Percentiles rank a stretch among this genome's conserved stretches.
Evolutionary conservation across 2,113 vertebrate genomes (phyloP).

Genomic region (Colaptes auratus): DNA sequence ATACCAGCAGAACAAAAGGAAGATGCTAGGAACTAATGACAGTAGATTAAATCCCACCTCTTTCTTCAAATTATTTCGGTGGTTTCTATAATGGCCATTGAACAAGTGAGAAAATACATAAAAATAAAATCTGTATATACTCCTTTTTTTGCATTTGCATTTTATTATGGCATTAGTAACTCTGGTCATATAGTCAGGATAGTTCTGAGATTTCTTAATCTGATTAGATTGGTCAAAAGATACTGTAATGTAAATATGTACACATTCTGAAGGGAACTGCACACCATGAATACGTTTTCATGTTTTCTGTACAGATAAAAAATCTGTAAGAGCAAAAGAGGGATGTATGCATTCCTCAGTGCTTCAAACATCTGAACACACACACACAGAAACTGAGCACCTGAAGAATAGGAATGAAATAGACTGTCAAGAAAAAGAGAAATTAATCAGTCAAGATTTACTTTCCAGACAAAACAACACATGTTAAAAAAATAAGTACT

Average conservation of each 20-base stretch:
- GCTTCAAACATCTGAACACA: background rate
- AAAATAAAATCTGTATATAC: background rate
- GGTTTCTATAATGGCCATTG: background rate
- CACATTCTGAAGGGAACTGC: background rate
- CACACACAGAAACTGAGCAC: background rate
- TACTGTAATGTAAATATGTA: background rate
- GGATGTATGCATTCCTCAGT: background rate
- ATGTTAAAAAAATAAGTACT: background rate
- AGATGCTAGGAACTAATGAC: background rate
- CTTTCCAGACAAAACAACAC: background rate
- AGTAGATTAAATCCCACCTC: background rate
- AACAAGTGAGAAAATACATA: background rate
- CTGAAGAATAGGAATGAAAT: background rate
- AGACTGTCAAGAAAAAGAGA: background rate
- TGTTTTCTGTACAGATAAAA: background rate
- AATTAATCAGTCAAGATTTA: background rate
- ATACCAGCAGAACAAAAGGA: background rate
- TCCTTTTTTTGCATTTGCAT: background rate
- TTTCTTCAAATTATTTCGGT: background rate
- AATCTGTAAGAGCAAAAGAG: background rate
- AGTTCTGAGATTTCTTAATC: background rate
- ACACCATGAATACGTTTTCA: background rate
- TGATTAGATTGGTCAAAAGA: background rate
- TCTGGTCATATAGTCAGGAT: background rate
- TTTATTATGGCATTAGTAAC: background rate